Evolutionary conservation across 1,140 invertebrate species (phyloP).

Genomic region (Cardiocondyla obscurior): DNA sequence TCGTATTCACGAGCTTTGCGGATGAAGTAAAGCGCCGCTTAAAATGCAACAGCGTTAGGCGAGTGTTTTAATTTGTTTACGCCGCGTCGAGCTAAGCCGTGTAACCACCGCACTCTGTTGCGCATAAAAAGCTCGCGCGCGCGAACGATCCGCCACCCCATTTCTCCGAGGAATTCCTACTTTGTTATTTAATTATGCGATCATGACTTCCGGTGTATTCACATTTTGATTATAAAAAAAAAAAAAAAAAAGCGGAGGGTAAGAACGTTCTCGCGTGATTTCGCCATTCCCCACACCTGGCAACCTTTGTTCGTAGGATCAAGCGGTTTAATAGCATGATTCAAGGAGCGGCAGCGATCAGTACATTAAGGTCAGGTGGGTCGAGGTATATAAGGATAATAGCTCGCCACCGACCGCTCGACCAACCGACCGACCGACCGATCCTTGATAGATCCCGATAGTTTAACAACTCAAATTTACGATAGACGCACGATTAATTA

Average conservation of each 20-base stretch:
- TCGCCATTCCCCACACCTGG: conserved; percentile 52
- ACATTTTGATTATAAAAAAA: conserved; percentile 47
- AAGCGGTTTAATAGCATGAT: conserved; percentile 69
- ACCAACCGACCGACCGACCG: conserved; percentile 38
- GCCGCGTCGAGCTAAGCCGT: conserved; percentile 44
- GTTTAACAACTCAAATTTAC: background rate
- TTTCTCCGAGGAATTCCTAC: conserved; percentile 40
- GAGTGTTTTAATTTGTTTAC: conserved; percentile 59
- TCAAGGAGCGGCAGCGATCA: conserved; percentile 67
- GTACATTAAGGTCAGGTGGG: conserved; percentile 69
- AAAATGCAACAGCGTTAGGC: conserved; percentile 46
- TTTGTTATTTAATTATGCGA: conserved; percentile 57
- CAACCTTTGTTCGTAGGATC: conserved; percentile 67
- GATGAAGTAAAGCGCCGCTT: conserved; percentile 11
- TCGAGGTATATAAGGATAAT: conserved; percentile 70
- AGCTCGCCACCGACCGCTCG: conserved; percentile 65
- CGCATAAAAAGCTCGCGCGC: conserved; percentile 38
- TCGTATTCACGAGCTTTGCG: conserved; percentile 55
- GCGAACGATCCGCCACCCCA: conserved; percentile 23
- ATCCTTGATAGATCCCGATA: conserved; percentile 23
- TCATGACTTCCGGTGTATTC: conserved; percentile 56
- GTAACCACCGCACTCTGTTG: conserved; percentile 49
- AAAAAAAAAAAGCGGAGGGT: background rate
- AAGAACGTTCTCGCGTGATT: conserved; percentile 41
- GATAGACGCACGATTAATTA: background rate